Evolutionary conservation across 2,888 invertebrate genomes (phyloP), one percentile per base, ranked within the genome.

Genomic region (Xylota sylvarum): DNA sequence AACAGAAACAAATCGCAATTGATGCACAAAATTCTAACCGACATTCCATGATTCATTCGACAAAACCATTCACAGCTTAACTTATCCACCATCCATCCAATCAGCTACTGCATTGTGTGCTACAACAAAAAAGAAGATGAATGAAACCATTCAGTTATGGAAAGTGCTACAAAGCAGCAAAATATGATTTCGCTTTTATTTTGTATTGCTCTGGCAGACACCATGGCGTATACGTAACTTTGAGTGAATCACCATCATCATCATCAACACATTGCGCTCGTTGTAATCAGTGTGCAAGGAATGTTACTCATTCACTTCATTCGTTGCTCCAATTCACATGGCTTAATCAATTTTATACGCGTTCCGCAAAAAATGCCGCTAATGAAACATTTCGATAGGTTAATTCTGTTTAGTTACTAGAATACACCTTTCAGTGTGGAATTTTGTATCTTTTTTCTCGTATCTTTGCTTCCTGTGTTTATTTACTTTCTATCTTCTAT

Each of bases 171-270:
- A 23, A 60, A 60, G 23, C 14, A 43, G 7, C 0, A 40, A 60
- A 60, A 40, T n/a, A 6, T 27, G 19, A 58, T 7, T 60, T 60
- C 60, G 12, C 58, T 1, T 30, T 55, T 23, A 23, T 23, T 23
- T 23, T 3, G 32, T 32, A 55, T 55, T 32, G 6, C 30, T 14
- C 27, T 7, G 40, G 27, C 60, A 62, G 60, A 62, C 60, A 64
- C 2, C 5, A 12, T 64, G 64, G 64, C 64, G 64, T 64, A 64
- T 64, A 64, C 64, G 64, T 64, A 64, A 48, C 64, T 17, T 64
- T 64, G 12, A 10, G 5, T 37, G 60, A 62, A 43, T 62, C 64
- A 48, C n/a, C n/a, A n/a, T 12, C 46, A 43, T 32, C 32, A 1
- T 5, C 32, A 32, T 32, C 32, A 32, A 1, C 7, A 5, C 40